Evolutionary conservation across 2,113 vertebrate species (phyloP), one percentile per base, ranked within the genome.

Genomic region (Tupaia tana): DNA sequence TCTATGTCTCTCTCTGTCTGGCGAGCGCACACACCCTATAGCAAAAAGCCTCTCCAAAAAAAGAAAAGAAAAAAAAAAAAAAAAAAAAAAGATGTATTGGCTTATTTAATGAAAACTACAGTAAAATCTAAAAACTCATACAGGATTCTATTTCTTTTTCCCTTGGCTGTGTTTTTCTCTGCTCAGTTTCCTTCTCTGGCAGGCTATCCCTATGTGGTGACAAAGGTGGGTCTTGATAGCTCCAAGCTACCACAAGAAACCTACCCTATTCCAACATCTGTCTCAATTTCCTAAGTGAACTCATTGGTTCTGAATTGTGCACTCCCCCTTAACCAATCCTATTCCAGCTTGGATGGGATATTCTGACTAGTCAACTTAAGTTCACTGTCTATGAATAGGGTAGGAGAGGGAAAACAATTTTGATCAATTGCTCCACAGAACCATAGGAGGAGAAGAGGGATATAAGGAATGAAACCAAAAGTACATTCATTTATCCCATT

Each of bases 31-130:
- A n/a, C n/a, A n/a, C n/a, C n/a, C n/a, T n/a, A n/a, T n/a, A n/a
- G n/a, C n/a, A n/a, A n/a, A n/a, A n/a, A n/a, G n/a, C n/a, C n/a
- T n/a, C n/a, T n/a, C n/a, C n/a, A n/a, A n/a, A n/a, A n/a, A n/a
- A n/a, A n/a, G n/a, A n/a, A n/a, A n/a, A n/a, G n/a, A n/a, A n/a
- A n/a, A n/a, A n/a, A n/a, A n/a, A n/a, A n/a, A n/a, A n/a, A 77
- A 71, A 77, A 84, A 54, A 63, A 31, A 80, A 22, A 11, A 77
- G 19, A 87, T 22, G 7, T 13, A 22, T 59, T 88, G 84, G 1
- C 15, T 88, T 83, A 56, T 78, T 67, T 95, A 69, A 90, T 71
- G 22, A 79, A 90, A 91, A 84, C 16, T 18, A 34, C 64, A 75
- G 4, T 8, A 7, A 84, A 54, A 63, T 66, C 52, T 4, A 69